Percentiles rank a stretch among this genome's conserved stretches.
Conservation (phyloP, 2,113 vertebrate species). For the Eulemur rufifrons region DNA sequence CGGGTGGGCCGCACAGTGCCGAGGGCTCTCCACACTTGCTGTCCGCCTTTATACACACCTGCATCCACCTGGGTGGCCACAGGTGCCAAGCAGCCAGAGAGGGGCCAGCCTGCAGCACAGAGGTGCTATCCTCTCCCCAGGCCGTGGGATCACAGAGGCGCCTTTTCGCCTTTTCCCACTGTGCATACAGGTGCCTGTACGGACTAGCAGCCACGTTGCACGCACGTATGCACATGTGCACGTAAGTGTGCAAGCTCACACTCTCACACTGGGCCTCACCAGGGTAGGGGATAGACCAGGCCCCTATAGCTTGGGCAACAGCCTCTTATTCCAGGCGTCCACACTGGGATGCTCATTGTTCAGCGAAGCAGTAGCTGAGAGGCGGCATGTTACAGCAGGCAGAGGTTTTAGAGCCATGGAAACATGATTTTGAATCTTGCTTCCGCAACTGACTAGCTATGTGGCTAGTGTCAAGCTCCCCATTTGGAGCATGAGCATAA, state of each 20-base stretch:
- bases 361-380: neutral
- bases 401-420: neutral
- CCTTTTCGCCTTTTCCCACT: too few relatives aligned
- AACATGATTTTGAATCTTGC: neutral
- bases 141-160: too few relatives aligned
- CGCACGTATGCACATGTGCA: fast-evolving
- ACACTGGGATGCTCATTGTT: neutral
- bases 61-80: fast-evolving
- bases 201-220: fast-evolving
- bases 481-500: neutral
- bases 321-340: fast-evolving
- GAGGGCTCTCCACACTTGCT: fast-evolving
- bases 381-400: fast-evolving
- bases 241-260: neutral
- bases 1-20: fast-evolving
- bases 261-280: neutral
- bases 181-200: neutral
- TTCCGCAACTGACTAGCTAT: neutral
- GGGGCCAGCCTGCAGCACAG: fast-evolving
- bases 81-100: fast-evolving
- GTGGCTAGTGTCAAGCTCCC: neutral
- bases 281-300: neutral
- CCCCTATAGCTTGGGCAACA: fast-evolving
- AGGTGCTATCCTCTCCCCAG: neutral
- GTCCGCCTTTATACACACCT: fast-evolving